Conservation (phyloP, 2,113 vertebrate species). For the Lagenorhynchus albirostris region DNA sequence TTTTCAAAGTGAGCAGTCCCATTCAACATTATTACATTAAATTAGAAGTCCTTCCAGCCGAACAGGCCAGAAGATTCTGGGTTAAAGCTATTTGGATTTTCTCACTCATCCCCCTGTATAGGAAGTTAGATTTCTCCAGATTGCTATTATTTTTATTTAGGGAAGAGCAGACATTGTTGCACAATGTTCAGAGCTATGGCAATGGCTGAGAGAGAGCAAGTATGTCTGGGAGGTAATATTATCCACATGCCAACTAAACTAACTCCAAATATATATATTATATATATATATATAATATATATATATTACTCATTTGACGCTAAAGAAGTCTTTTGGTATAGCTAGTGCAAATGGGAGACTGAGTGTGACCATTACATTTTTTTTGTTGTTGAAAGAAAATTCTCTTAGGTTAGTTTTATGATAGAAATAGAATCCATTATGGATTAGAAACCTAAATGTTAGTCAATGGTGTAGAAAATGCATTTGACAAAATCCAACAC, state of each 20-base stretch:
- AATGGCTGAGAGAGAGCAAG: background rate
- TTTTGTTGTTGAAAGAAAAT: background rate
- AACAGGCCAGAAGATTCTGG: background rate
- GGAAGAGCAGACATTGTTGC: background rate
- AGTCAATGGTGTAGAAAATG: background rate
- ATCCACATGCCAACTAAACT: background rate
- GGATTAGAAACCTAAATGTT: background rate
- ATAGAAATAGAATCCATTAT: background rate
- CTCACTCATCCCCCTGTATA: background rate
- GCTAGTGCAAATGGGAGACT: background rate
- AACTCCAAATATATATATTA: background rate
- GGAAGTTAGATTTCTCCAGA: background rate
- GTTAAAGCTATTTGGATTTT: background rate
- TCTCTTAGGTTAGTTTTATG: background rate
- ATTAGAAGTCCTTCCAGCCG: background rate
- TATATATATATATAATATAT: background rate
- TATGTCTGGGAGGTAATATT: background rate
- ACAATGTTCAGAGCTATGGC: background rate
- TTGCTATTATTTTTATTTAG: background rate
- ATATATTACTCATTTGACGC: background rate
- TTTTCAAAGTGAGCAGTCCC: background rate
- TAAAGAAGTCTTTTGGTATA: background rate
- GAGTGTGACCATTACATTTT: background rate
- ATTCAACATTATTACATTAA: background rate
- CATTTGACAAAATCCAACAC: background rate